Base-by-base conservation (phyloP, 2,888 invertebrate genomes). In the Torymus tubicola region DNA sequence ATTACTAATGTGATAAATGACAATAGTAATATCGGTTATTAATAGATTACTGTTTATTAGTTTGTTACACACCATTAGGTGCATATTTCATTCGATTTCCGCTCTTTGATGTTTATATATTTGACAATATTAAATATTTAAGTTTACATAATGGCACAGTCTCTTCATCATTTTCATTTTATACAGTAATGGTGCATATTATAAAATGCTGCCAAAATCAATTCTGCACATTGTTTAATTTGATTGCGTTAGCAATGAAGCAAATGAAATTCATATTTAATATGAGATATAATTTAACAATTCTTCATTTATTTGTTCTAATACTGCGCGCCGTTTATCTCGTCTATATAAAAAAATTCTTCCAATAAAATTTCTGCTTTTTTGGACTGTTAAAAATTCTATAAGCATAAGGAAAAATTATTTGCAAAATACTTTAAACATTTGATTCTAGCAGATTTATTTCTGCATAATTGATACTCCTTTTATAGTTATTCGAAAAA, bases 141-240 rank as follows among this genome's bases (percentile, higher is more conserved):
- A 84, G 81, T 86, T 81, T 84, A 84, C 80, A 84, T 82, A 85
- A 87, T 87, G 87, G 87, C 87, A 87, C 87, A 81, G 85, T 82
- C 80, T 82, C 83, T 83, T 83, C 77, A 52, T 79, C 53, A 72
- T 82, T 78, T 81, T 74, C 76, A 64, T 84, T 85, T 84, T 85
- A 84, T 84, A 86, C 84, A 86, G 70, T 79, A 42, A 82, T 80
- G 73, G n/a, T 81, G 82, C 83, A 84, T 71, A 83, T 80, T 78
- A 69, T 81, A 64, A 80, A 81, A 73, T 82, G 83, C 83, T 85
- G 82, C 83, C 83, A 65, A 83, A 84, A 83, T 67, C 10, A 60
- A 68, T 73, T 76, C 14, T 72, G 50, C 63, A 61, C 31, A 67
- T 70, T 65, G 13, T 73, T 64, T 53, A 65, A 24, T 61, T 68